Percentiles rank a stretch among this genome's conserved stretches.
Evolutionary conservation across 1,140 invertebrate genomes (phyloP).

Genomic region (Amyelois transitella): DNA sequence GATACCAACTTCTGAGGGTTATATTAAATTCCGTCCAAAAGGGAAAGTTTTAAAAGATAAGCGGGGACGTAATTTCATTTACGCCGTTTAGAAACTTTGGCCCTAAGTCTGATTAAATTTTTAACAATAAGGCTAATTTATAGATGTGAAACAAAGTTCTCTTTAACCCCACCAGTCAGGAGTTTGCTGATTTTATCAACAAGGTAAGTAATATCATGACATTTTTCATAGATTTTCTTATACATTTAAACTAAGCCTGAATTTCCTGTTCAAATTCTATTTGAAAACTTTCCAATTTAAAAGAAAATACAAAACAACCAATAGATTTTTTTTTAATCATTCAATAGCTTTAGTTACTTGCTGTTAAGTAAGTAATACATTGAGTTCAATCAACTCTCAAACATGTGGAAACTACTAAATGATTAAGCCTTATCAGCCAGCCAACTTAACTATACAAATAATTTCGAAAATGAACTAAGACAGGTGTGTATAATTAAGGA

Average conservation of each 20-base stretch:
- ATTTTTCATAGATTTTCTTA: neutral
- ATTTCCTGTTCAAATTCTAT: too few relatives aligned
- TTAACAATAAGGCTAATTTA: slow-evolving; percentile 41
- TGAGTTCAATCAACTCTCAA: too few relatives aligned
- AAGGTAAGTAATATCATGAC: neutral
- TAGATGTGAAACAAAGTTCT: slow-evolving; percentile 15
- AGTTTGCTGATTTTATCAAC: neutral
- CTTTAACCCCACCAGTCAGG: neutral
- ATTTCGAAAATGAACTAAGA: neutral
- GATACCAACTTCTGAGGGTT: slow-evolving; percentile 32
- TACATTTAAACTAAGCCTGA: too few relatives aligned
- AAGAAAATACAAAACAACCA: too few relatives aligned
- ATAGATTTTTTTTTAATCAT: too few relatives aligned
- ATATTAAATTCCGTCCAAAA: slow-evolving; percentile 41
- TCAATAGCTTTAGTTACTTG: too few relatives aligned
- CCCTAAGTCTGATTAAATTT: slow-evolving; percentile 36
- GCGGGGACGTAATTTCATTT: slow-evolving; percentile 34
- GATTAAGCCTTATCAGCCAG: too few relatives aligned
- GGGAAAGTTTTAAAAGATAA: slow-evolving; percentile 33
- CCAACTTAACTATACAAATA: too few relatives aligned
- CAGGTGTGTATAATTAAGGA: too few relatives aligned
- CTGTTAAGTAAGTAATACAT: too few relatives aligned
- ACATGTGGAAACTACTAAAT: too few relatives aligned
- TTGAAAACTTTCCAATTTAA: too few relatives aligned
- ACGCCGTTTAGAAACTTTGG: slow-evolving; percentile 32